Base-by-base conservation (phyloP, 2,888 invertebrate species). In the Spilosoma lubricipeda region DNA sequence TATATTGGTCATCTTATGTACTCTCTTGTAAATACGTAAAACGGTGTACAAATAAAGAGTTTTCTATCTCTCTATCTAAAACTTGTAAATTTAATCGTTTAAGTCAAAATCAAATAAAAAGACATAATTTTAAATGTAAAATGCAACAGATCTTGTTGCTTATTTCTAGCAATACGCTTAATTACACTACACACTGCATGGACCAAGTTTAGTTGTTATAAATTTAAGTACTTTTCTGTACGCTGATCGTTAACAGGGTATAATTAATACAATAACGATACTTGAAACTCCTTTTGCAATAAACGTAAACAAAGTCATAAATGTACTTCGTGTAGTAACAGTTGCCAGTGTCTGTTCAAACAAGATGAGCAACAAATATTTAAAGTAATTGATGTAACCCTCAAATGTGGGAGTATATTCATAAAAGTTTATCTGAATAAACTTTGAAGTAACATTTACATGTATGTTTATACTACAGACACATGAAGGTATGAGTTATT, bases 371-470 rank as follows among this genome's bases (percentile, higher is more conserved):
- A 20, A 67, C 59, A 59, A 67, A 59, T 66, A 67, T 71, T 48
- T 67, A 65, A 13, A 13, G 23, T 48, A 33, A 33, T 65, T 42
- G 64, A 48, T 71, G 39, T 66, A 65, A 69, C 70, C 52, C 66
- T 48, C 52, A 33, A 70, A 39, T 56, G 27, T 56, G 20, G 42
- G 33, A 18, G 70, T 13, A 67, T 70, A 30, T 67, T 66, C 65
- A 70, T 70, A 74, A 70, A 66, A 66, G 4, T 59, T 70, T 42
- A 59, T 67, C 56, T 70, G 23, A 45, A 67, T 71, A 42, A 73
- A 71, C 56, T 73, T 70, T 63, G 67, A 70, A 65, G 56, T 63
- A 63, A 71, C 52, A 71, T 71, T 71, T 66, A 52, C 36, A 33
- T 71, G 20, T 52, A 36, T 71, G 27, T 71, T 64, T 71, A 48